Evolutionary conservation across 92 coral and sea anemone species (phyloP).

Genomic region (Paramuricea clavata): DNA sequence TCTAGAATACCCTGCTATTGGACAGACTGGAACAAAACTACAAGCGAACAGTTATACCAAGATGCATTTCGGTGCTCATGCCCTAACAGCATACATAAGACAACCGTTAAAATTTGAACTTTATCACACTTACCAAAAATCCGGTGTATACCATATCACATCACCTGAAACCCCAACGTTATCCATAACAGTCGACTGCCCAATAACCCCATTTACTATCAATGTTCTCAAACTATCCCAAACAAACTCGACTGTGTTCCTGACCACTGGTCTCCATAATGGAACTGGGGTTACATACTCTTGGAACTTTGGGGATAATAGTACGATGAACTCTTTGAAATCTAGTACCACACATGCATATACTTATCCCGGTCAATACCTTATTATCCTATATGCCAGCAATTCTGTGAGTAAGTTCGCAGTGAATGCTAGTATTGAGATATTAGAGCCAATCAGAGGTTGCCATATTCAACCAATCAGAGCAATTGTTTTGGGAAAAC

Average conservation of each 20-base stretch:
- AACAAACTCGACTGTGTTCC: constrained; percentile 73
- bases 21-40: constrained; percentile 64
- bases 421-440: constrained; percentile 43
- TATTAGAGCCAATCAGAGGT: constrained; percentile 70
- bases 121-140: constrained; percentile 66
- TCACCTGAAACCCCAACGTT: constrained; percentile 75
- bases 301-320: constrained; percentile 92
- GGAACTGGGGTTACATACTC: constrained; percentile 78
- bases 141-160: constrained; percentile 76
- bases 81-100: constrained; percentile 83
- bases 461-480: constrained; percentile 64
- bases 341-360: constrained; percentile 64
- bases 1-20: constrained; percentile 68
- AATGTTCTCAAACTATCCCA: constrained; percentile 46
- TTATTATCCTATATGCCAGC: constrained; percentile 71
- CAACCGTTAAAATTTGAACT: constrained; percentile 79
- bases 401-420: constrained; percentile 76
- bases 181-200: constrained; percentile 72
- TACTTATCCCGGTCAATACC: constrained; percentile 64
- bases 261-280: constrained; percentile 67
- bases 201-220: constrained; percentile 72
- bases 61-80: constrained; percentile 67
- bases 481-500: constrained; percentile 78
- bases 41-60: constrained; percentile 61
- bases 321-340: constrained; percentile 48